Evolutionary conservation across 2,797 vertebrate species (phyloP), one percentile per base, ranked within the genome.

Genomic region (Sorex maritimensis): DNA sequence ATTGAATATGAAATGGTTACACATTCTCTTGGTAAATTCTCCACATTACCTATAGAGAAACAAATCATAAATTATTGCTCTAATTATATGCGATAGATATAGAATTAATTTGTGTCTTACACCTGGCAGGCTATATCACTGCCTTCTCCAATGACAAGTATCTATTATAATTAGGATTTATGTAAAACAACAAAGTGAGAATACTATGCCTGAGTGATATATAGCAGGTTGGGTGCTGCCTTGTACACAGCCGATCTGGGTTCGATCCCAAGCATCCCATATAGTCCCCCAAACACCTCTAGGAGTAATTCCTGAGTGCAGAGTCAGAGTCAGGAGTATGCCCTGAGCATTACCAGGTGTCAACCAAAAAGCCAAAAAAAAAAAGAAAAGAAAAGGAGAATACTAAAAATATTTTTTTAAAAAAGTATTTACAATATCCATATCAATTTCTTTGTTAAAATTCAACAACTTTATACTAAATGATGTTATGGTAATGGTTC

Each of bases 1-100:
- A 88, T 5, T 67, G 13, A 67, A 72, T 0, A 86, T 10, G 5
- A 2, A 75, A 19, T n/a, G 86, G 65, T 88, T 75, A 93, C 21
- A 79, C 49, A 88, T 14, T 75, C 13, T 75, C 44, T 58, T 71
- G 19, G 94, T 6, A 81, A 88, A 90, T 90, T 58, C 34, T 93
- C n/a, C 21, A 88, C 7, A 58, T 74, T 79, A 71, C 4, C 21
- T 67, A 90, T 14, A 82, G 4, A 92, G 75, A 92, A 91, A 10
- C 69, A 88, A 82, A 52, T 77, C 55, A 73, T 61, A 65, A 65
- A 75, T 13, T 91, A 91, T 73, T 91, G 94, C 65, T 73, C 38
- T 52, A 71, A 86, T 10, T 69, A 65, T 15, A 78, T 79, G 34
- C 34, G 63, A 67, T 44, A 90, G 6, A n/a, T 19, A 61, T 1